Evolutionary conservation across 2,797 vertebrate species (phyloP), one percentile per base, ranked within the genome.

Genomic region (Phrynocephalus guinanensis): DNA sequence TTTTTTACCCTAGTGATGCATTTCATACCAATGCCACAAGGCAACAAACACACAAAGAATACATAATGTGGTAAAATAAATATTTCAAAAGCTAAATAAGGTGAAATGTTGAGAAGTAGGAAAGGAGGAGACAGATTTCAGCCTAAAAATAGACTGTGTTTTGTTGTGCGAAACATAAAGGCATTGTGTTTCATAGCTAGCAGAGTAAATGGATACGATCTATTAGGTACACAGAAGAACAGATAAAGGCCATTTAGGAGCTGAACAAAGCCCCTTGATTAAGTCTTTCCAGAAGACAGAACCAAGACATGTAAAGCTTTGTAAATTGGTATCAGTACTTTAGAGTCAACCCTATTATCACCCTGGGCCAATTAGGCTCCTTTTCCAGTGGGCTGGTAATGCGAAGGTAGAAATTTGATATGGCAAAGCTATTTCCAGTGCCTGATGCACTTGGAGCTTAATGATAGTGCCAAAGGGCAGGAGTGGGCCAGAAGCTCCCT

Each of bases 341-440:
- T 92, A 90, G 94, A 94, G 91, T 92, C 86, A 96, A 94, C 90
- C n/a, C 77, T 95, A 90, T 93, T 96, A 94, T 95, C 95, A 94
- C 73, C 92, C 56, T n/a, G 93, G 92, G 91, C 92, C 94, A 96
- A 94, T 95, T 96, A 94, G 85, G 82, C 90, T 92, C 79, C 56
- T 67, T 76, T 93, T 89, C 93, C 92, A 95, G 93, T 88, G 79
- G 79, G 90, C 28, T 48, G 90, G 82, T 94, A 94, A 95, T 81
- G 94, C 81, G 92, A 90, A 87, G 85, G 89, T 79, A 95, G 94
- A 68, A 78, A 0, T 50, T 66, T 86, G 92, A 94, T 88, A 91
- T 91, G 38, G 88, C 85, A 94, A 60, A 94, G 95, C 85, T 94
- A 86, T 94, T 96, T 96, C 87, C 78, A 78, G 88, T 86, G 87